These are phyloP conservation scores for Thomomys bottae DNA, from an alignment of 2,113 vertebrate species.

Conservation along the genomic window DNA sequence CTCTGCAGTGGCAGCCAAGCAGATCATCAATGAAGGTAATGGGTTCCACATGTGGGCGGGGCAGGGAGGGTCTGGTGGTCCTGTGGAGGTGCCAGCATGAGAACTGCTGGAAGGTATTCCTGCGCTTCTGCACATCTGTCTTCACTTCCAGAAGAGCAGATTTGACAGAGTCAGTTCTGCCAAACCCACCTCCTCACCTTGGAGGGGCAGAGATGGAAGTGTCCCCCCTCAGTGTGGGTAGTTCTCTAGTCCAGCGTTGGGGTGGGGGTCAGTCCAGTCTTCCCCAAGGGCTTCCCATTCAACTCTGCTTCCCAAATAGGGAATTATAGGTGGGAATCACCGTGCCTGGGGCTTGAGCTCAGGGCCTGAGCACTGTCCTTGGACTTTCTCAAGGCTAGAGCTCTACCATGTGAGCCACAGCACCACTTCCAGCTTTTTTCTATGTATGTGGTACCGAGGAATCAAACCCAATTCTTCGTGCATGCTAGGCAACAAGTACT, in stretches of 20 bases:
- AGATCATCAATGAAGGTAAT: slow-evolving; percentile 96
- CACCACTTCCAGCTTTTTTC: no score
- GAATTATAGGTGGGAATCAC: no score
- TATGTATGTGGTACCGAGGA: no score
- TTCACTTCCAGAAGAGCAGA: neutral
- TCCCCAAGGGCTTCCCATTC: neutral
- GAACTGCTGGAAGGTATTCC: neutral
- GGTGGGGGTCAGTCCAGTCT: neutral
- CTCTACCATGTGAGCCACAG: no score
- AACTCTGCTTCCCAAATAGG: no score
- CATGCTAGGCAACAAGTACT: no score
- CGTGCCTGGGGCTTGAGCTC: no score
- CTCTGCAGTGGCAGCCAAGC: slow-evolving; percentile 93
- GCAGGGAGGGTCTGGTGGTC: neutral
- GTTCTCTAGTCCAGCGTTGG: neutral
- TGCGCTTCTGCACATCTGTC: neutral
- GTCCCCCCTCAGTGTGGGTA: neutral
- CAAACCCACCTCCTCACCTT: neutral
- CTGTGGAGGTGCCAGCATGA: neutral
- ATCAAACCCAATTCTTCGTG: no score
- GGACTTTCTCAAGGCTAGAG: no score
- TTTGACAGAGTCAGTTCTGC: neutral
- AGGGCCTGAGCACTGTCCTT: no score
- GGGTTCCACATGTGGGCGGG: rapidly evolving
- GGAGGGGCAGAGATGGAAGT: neutral